phyloP scores from a whole-genome alignment of 2,888 invertebrate genomes.

The Polietes domitor region DNA sequence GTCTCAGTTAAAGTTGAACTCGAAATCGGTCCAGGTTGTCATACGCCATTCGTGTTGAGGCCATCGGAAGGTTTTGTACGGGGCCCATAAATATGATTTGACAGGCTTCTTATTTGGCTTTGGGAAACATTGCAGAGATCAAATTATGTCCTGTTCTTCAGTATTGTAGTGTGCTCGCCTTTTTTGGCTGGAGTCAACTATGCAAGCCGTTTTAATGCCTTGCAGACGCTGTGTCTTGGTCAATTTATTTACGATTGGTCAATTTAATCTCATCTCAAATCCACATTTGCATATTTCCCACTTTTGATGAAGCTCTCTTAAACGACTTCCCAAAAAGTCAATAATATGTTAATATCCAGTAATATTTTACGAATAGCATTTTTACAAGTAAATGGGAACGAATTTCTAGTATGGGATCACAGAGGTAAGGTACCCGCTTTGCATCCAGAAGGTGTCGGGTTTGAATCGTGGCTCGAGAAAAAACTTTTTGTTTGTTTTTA shows the following conservation, averaged over 20 bases:
- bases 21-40: constrained; percentile 87
- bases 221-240: constrained; percentile 92
- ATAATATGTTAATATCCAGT: too few relatives aligned
- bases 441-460: too few relatives aligned
- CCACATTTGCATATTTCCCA: too few relatives aligned
- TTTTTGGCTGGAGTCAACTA: constrained; percentile 95
- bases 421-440: too few relatives aligned
- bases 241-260: constrained; percentile 91
- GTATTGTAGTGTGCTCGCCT: constrained; percentile 89
- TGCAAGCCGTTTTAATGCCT: constrained; percentile 96
- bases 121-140: constrained; percentile 94
- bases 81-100: constrained; percentile 99
- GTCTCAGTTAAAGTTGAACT: constrained; percentile 79
- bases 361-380: too few relatives aligned
- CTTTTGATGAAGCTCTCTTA: too few relatives aligned
- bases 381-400: too few relatives aligned
- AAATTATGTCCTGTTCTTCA: constrained; percentile 95
- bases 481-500: too few relatives aligned
- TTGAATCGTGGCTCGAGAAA: too few relatives aligned
- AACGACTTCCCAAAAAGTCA: too few relatives aligned
- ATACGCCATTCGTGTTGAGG: constrained; percentile 90
- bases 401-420: too few relatives aligned
- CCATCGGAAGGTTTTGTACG: constrained; percentile 97
- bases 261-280: too few relatives aligned
- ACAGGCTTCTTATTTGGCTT: constrained; percentile 96